Evolutionary conservation across 2,888 invertebrate genomes (phyloP).

Genomic region (Synanthedon tipuliformis): DNA sequence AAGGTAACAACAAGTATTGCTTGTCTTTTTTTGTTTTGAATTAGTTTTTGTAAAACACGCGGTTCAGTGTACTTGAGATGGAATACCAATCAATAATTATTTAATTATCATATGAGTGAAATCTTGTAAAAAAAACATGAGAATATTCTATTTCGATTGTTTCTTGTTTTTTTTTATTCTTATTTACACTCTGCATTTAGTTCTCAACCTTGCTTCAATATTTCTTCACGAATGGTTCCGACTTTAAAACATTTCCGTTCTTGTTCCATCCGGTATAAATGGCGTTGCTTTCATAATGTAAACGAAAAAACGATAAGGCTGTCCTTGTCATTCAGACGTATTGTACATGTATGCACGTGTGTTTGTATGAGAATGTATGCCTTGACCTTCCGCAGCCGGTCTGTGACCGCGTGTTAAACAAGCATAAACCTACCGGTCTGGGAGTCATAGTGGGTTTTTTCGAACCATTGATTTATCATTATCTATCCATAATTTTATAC

Average conservation of each 20-base stretch:
- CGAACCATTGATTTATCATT: too few species aligned
- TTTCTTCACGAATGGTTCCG: neutral
- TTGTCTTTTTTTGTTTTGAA: too few species aligned
- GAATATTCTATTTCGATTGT: too few species aligned
- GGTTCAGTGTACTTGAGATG: too few species aligned
- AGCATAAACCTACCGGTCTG: neutral
- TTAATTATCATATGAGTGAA: too few species aligned
- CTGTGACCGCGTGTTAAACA: conserved; percentile 32
- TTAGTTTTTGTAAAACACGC: too few species aligned
- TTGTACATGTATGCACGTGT: conserved; percentile 19
- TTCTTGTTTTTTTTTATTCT: neutral
- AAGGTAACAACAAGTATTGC: too few species aligned
- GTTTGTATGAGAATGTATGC: conserved; percentile 20
- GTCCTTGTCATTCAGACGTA: conserved; percentile 22
- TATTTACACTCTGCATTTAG: neutral
- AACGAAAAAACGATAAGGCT: conserved; percentile 36
- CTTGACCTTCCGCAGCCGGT: conserved; percentile 50
- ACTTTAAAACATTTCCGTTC: neutral
- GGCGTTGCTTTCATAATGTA: conserved; percentile 31
- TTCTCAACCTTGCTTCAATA: conserved; percentile 2
- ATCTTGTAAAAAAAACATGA: too few species aligned
- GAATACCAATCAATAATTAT: too few species aligned
- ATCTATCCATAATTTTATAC: too few species aligned
- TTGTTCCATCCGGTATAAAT: conserved; percentile 4
- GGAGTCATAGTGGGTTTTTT: too few species aligned